A percentile compares a stretch with the other conserved stretches of the same genome.
Evolutionary conservation across 23 tunicate genomes (phyloP).

Genomic region (Aplidium turbinatum): DNA sequence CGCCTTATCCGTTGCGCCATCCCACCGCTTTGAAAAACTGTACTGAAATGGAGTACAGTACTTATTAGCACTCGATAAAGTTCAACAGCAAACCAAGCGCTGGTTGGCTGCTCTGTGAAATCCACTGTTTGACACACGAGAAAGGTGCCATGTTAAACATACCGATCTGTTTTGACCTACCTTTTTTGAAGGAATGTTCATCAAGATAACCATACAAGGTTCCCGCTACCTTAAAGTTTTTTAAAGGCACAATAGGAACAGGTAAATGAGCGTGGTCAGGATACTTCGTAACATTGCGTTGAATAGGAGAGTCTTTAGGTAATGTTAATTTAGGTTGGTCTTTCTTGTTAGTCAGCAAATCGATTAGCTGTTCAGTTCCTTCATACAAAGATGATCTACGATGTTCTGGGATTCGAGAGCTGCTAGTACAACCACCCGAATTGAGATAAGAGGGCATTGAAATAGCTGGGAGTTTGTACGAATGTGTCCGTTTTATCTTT

Average conservation of each 20-base stretch:
- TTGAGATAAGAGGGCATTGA: constrained; percentile 47
- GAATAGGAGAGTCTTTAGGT: constrained; percentile 5
- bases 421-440: constrained; percentile 13
- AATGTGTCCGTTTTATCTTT: too few species aligned
- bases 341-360: constrained; percentile 20
- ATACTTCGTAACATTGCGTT: background rate
- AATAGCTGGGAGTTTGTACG: too few species aligned
- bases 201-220: constrained; percentile 41
- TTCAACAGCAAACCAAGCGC: too few species aligned
- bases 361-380: constrained; percentile 29
- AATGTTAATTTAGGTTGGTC: constrained; percentile 1
- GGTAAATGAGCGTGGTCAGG: constrained; percentile 25
- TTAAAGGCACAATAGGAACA: constrained; percentile 29
- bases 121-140: too few species aligned
- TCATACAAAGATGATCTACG: constrained; percentile 34
- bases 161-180: constrained; percentile 3
- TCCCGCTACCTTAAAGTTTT: constrained; percentile 17
- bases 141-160: too few species aligned
- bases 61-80: too few species aligned
- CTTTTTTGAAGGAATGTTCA: too few species aligned
- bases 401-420: background rate
- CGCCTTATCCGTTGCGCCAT: too few species aligned
- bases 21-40: too few species aligned
- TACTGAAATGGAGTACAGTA: too few species aligned
- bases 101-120: too few species aligned